A percentile compares a stretch with the other conserved stretches of the same genome.
Conservation (phyloP, 2,797 vertebrate species). For the Lerista edwardsae region DNA sequence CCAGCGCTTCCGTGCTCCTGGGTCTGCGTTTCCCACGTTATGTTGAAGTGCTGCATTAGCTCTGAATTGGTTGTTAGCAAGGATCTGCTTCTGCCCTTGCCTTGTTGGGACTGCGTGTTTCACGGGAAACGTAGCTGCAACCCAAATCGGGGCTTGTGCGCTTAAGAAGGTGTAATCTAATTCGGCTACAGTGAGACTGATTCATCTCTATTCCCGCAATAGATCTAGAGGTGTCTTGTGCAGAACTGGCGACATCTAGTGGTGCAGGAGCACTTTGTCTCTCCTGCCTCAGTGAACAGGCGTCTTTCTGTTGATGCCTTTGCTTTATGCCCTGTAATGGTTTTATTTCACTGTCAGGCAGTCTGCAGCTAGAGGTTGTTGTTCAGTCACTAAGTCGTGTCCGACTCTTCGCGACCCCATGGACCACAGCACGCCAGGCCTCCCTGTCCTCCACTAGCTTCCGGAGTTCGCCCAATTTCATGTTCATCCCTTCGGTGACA, state of each 20-base stretch:
- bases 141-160: background rate
- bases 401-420: too few relatives aligned
- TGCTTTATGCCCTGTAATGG: background rate
- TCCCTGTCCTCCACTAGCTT: too few relatives aligned
- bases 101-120: background rate
- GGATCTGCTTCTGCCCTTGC: background rate
- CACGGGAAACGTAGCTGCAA: background rate
- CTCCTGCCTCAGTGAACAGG: background rate
- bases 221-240: background rate
- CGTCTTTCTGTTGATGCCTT: background rate
- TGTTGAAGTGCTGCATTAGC: background rate
- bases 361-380: background rate
- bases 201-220: background rate
- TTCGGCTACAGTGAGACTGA: background rate
- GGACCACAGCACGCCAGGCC: too few relatives aligned
- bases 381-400: too few relatives aligned
- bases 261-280: background rate
- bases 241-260: slow-evolving; percentile 23
- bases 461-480: too few relatives aligned
- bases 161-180: background rate
- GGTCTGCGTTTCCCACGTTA: background rate
- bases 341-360: background rate
- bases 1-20: background rate
- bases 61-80: background rate
- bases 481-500: too few relatives aligned